Conservation (phyloP, 2,797 vertebrate species). For the Ceyx erithaca region DNA sequence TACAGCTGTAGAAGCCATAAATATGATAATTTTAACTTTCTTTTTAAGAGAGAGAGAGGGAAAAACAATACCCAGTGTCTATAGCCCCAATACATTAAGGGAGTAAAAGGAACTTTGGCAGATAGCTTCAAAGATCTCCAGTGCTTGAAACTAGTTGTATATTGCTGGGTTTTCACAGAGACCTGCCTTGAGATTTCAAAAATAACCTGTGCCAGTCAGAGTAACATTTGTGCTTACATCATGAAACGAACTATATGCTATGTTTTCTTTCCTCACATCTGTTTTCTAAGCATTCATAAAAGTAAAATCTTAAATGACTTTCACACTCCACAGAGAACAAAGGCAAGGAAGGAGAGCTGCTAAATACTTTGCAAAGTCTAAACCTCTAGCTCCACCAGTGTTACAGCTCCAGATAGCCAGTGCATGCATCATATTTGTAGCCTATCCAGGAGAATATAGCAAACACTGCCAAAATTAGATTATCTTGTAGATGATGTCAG, state of each 20-base stretch:
- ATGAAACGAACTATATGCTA: not conserved
- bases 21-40: not conserved
- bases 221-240: not conserved
- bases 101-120: not conserved
- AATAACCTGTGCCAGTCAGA: not conserved
- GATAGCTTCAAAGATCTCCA: not conserved
- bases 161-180: not conserved
- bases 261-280: not conserved
- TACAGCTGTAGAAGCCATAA: not conserved
- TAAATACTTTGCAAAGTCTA: not conserved
- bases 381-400: not conserved
- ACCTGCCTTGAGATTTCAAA: not conserved
- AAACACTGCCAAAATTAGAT: not conserved
- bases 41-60: not conserved
- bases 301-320: not conserved
- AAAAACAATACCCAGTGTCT: fast-evolving
- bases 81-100: not conserved
- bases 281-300: not conserved
- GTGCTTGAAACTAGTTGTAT: fast-evolving
- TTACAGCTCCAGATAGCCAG: not conserved
- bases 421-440: not conserved
- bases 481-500: not conserved
- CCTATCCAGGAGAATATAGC: not conserved
- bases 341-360: not conserved
- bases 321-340: not conserved